Percentiles rank a stretch among this genome's conserved stretches.
phyloP scores from a whole-genome alignment of 2,797 vertebrate genomes.

The Fistularia tabacaria region DNA sequence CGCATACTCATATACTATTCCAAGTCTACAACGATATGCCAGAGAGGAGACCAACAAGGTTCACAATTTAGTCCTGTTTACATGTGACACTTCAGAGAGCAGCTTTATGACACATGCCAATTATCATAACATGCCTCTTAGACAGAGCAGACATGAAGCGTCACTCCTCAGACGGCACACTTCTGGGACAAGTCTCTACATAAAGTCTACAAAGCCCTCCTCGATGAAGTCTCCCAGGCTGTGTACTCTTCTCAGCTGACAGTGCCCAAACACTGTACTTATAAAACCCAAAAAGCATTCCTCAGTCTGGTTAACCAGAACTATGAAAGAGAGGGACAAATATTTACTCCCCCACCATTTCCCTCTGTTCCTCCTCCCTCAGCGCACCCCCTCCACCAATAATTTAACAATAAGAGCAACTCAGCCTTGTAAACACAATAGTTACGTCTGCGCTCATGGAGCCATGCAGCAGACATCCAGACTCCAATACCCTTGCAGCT shows the following conservation, averaged over 20 bases:
- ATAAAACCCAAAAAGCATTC: constrained; percentile 69
- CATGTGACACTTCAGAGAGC: neutral
- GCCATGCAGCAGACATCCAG: constrained; percentile 78
- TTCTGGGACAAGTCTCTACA: constrained; percentile 1
- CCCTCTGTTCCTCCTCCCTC: constrained; percentile 43
- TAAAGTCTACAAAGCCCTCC: constrained; percentile 9
- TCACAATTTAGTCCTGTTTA: neutral
- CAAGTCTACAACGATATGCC: constrained; percentile 1
- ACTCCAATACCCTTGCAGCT: constrained; percentile 70
- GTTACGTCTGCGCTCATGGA: constrained; percentile 77
- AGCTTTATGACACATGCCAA: constrained; percentile 6
- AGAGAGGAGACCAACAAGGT: constrained; percentile 7
- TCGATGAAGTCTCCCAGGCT: constrained; percentile 22
- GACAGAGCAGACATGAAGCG: constrained; percentile 19
- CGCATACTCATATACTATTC: constrained; percentile 22
- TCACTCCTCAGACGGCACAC: constrained; percentile 11
- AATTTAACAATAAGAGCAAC: constrained; percentile 77
- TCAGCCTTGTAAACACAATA: constrained; percentile 79
- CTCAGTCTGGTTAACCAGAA: constrained; percentile 74
- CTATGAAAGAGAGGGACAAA: constrained; percentile 66
- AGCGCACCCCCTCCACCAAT: constrained; percentile 58
- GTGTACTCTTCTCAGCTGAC: constrained; percentile 59
- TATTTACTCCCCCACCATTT: constrained; percentile 47
- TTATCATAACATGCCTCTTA: constrained; percentile 15
- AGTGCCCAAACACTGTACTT: constrained; percentile 71